Conservation (phyloP, 2,113 vertebrate genomes). For the Stomatorhinus ivindoensis region DNA sequence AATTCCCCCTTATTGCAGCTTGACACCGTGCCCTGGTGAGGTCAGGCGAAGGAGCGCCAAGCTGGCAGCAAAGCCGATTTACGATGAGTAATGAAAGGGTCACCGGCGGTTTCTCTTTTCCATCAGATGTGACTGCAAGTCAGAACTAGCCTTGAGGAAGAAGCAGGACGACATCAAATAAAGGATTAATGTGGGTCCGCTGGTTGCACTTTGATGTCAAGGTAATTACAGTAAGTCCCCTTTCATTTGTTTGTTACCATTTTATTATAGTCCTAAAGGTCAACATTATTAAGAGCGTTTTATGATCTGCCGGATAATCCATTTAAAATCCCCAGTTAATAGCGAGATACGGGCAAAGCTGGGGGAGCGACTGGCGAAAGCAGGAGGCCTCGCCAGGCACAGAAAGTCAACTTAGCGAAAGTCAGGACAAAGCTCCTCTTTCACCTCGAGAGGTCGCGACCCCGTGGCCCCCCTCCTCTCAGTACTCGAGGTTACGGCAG, state of each 20-base stretch:
- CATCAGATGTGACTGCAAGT: not conserved
- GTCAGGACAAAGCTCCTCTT: not conserved
- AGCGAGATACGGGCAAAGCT: not conserved
- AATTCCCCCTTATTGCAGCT: not conserved
- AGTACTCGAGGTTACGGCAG: not conserved
- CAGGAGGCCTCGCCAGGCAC: not conserved
- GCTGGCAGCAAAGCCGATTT: not conserved
- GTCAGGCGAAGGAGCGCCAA: not conserved
- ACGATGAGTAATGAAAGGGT: not conserved
- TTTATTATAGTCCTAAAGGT: not conserved
- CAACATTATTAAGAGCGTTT: not conserved
- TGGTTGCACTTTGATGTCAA: not conserved
- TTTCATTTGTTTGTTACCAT: not conserved
- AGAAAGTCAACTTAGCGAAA: not conserved
- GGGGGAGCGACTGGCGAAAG: not conserved
- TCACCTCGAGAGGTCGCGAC: not conserved
- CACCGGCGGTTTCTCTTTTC: not conserved
- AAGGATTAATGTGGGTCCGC: not conserved
- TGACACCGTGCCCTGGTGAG: not conserved
- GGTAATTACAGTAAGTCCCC: not conserved
- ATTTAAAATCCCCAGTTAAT: not conserved
- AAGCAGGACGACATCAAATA: not conserved
- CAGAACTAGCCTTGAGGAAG: not conserved
- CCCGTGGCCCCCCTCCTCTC: not conserved
- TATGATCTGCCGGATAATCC: not conserved